Evolutionary conservation across 2,113 vertebrate genomes (phyloP).

Genomic region (Spea bombifrons): DNA sequence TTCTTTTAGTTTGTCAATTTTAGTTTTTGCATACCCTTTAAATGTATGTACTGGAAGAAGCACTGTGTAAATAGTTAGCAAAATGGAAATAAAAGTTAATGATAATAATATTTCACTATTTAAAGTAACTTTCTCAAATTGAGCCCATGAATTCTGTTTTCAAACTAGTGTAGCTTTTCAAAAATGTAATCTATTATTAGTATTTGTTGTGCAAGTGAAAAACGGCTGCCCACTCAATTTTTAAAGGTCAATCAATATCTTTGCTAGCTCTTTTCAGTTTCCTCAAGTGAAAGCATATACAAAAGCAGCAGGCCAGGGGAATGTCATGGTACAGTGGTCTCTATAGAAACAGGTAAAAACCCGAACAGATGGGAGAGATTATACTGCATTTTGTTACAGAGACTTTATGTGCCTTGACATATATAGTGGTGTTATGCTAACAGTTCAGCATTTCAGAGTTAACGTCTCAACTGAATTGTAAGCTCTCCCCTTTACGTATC

Average conservation of each 20-base stretch:
- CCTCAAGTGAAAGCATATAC: conserved; percentile 26
- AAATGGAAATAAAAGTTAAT: no score
- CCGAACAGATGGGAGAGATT: conserved; percentile 40
- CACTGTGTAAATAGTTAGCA: no score
- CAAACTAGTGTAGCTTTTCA: no score
- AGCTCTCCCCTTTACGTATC: no score
- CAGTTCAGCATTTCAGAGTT: conserved; percentile 8
- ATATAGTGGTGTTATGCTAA: conserved; percentile 30
- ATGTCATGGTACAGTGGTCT: conserved; percentile 30
- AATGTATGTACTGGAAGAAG: no score
- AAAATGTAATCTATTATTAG: no score
- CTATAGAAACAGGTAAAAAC: conserved; percentile 40
- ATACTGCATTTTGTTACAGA: conserved; percentile 39
- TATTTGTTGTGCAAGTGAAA: no score
- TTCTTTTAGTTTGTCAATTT: no score
- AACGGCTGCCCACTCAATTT: conserved; percentile 9
- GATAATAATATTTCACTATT: no score
- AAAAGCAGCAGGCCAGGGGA: conserved; percentile 36
- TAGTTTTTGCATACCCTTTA: no score
- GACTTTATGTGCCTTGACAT: conserved; percentile 43
- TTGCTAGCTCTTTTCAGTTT: conserved; percentile 32
- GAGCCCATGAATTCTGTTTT: no score
- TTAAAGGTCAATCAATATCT: conserved; percentile 42
- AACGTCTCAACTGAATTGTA: conserved; percentile 13
- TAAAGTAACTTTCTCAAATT: no score